Evolutionary conservation across 1,140 invertebrate genomes (phyloP), one percentile per base, ranked within the genome.

Genomic region (Coenobita brevimanus): DNA sequence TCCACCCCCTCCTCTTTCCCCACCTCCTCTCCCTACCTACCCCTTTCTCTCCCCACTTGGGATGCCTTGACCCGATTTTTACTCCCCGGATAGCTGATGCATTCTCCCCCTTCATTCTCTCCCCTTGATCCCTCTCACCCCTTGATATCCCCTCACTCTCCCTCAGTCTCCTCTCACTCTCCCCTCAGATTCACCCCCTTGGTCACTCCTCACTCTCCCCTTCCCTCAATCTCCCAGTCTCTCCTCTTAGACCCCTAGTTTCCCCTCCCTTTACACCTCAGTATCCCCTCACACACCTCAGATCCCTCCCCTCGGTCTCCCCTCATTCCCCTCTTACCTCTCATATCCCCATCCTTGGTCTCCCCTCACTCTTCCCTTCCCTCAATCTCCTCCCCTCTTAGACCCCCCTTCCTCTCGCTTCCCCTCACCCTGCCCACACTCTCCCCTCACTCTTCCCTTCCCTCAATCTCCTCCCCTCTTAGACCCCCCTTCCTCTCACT

Each of bases 51-150:
- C 50, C 33, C 54, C 33, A 54, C 24, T 36, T 38, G 30, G 71
- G 82, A 85, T 85, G 82, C 75, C 82, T 85, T 78, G 71, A 78
- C 82, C 82, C 82, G 73, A 85, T 78, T 85, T 85, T 85, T 84
- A 84, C 43, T 60, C 71, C 41, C 41, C 17, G 46, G 50, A 54
- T 30, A 76, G 71, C 82, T 84, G 80, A 82, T 71, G 82, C 75
- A 84, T 78, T 75, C 76, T 38, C 36, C 21, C 17, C n/a, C n/a
- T n/a, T n/a, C n/a, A n/a, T n/a, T n/a, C n/a, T n/a, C n/a, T n/a
- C n/a, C n/a, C n/a, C n/a, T n/a, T n/a, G n/a, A n/a, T n/a, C n/a
- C n/a, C n/a, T n/a, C n/a, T n/a, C n/a, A n/a, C 73, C 21, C 73
- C 73, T 24, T 27, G 0, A 0, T 27, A 0, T 0, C 33, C 73